phyloP scores from a whole-genome alignment of 2,888 invertebrate genomes.

The Agrotis clavis region DNA sequence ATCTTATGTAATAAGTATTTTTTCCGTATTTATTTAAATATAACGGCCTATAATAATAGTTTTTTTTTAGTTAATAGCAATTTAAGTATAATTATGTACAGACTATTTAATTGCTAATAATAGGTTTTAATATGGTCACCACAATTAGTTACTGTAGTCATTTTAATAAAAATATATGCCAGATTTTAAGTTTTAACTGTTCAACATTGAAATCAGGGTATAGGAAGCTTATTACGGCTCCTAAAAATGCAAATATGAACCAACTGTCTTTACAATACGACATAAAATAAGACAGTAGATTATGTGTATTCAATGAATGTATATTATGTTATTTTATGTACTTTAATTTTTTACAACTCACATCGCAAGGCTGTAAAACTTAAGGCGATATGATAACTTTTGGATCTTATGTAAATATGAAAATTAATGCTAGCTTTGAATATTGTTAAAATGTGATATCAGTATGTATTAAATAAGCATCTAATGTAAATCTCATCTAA shows the following conservation, averaged over 20 bases:
- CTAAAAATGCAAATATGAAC: not conserved
- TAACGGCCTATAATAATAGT: conserved; percentile 29
- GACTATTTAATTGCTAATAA: conserved; percentile 3
- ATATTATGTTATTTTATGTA: not conserved
- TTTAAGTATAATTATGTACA: conserved; percentile 3
- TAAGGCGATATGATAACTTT: conserved; percentile 9
- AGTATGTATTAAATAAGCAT: conserved; percentile 5
- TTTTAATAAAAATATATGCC: conserved; percentile 2
- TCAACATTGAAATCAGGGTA: not conserved
- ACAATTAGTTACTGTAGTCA: not conserved
- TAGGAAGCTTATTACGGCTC: not conserved
- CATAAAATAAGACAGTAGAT: not conserved
- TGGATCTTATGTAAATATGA: conserved; percentile 36
- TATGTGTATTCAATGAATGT: not conserved
- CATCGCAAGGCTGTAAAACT: not conserved
- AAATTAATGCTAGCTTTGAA: conserved; percentile 46
- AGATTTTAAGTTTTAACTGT: not conserved
- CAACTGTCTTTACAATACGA: not conserved
- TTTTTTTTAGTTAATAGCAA: conserved; percentile 11
- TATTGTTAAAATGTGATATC: conserved; percentile 63
- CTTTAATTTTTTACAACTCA: conserved; percentile 1
- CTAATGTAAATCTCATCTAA: too few species aligned
- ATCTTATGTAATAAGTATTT: conserved; percentile 22
- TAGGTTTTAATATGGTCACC: not conserved
- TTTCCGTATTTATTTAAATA: conserved; percentile 15